Conservation (phyloP, 1,140 invertebrate genomes). For the Rhizoglyphus robini region DNA sequence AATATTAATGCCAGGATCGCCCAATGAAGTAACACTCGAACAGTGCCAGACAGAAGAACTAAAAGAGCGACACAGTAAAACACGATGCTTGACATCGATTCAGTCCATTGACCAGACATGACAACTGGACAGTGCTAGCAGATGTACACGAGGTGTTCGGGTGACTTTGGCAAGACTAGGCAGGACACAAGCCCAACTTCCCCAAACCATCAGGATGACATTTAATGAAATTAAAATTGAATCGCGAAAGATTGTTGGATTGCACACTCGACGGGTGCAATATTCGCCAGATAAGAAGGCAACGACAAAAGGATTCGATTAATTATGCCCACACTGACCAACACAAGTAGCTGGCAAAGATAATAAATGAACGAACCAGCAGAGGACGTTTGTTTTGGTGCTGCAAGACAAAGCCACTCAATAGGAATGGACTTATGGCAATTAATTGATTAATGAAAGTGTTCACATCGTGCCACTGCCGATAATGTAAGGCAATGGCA, state of each 20-base stretch:
- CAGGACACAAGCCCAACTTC: too few species aligned
- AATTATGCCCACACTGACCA: neutral
- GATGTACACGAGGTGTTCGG: too few species aligned
- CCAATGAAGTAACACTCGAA: neutral
- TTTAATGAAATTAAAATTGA: too few species aligned
- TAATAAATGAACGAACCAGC: constrained; percentile 1
- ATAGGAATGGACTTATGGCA: neutral
- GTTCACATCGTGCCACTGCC: neutral
- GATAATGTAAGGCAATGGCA: neutral
- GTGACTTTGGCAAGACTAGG: too few species aligned
- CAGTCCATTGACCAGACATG: too few species aligned
- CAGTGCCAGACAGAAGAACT: neutral
- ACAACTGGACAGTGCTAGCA: too few species aligned
- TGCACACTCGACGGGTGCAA: neutral
- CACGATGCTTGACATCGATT: too few species aligned
- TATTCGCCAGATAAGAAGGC: too few species aligned
- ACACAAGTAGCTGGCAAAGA: neutral
- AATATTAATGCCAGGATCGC: constrained; percentile 1
- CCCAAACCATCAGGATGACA: too few species aligned
- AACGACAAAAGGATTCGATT: neutral
- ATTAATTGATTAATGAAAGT: constrained; percentile 14
- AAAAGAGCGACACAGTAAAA: too few species aligned
- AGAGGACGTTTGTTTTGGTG: too few species aligned
- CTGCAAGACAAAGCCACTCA: neutral
- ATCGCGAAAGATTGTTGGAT: too few species aligned